These are phyloP conservation scores for Hanleya hanleyi DNA, from an alignment of 2,888 invertebrate species.

Conservation along the genomic window DNA sequence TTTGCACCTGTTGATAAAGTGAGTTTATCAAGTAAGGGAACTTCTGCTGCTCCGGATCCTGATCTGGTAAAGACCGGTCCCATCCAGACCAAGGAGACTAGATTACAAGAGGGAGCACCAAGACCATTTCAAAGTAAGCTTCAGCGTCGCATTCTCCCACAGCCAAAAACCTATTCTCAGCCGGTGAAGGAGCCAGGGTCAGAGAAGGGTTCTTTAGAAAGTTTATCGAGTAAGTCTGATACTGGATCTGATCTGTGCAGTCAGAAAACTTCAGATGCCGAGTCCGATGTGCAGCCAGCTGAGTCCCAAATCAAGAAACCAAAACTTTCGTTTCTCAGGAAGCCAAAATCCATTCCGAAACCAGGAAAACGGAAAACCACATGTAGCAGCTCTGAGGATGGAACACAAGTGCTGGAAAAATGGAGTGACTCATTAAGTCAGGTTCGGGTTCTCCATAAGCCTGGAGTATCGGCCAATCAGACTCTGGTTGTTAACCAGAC, in stretches of 20 bases:
- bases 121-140: background rate
- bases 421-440: too few species aligned
- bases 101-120: background rate
- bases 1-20: slow-evolving; percentile 80
- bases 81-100: background rate
- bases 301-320: background rate
- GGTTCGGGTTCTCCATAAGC: background rate
- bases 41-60: background rate
- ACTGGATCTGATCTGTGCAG: background rate
- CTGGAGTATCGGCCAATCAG: background rate
- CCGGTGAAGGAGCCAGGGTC: background rate
- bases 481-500: background rate
- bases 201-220: background rate
- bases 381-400: too few species aligned
- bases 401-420: background rate
- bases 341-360: background rate
- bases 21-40: background rate
- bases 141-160: background rate
- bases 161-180: background rate
- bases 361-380: background rate
- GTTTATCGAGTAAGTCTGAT: background rate
- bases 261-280: background rate
- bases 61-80: background rate
- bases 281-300: background rate
- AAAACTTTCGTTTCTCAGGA: background rate